These are phyloP conservation scores for Diplodus puntazzo DNA, from an alignment of 2,797 vertebrate genomes.

Conservation along the genomic window DNA sequence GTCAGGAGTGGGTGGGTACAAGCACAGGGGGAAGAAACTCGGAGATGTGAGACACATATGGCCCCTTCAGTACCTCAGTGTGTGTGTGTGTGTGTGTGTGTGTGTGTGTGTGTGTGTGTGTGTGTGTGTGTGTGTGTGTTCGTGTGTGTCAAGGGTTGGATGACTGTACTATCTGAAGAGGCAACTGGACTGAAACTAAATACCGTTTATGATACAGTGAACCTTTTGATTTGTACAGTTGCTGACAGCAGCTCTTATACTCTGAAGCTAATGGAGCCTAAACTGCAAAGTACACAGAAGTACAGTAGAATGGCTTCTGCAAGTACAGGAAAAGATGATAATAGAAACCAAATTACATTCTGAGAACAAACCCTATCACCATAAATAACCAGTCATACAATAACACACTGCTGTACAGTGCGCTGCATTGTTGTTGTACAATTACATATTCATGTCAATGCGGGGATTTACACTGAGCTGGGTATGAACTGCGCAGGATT, in stretches of 20 bases:
- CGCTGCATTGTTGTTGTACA: conserved; percentile 48
- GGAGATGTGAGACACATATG: conserved; percentile 25
- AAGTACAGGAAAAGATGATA: background rate
- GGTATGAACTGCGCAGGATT: conserved; percentile 63
- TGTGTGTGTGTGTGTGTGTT: background rate
- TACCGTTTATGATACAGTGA: conserved; percentile 38
- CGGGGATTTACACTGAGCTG: conserved; percentile 47
- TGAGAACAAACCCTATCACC: background rate
- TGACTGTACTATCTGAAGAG: conserved; percentile 23
- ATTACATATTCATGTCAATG: conserved; percentile 48
- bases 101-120: background rate
- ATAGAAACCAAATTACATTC: background rate
- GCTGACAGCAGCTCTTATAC: conserved; percentile 41
- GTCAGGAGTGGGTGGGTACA: conserved; percentile 29
- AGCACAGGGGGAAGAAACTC: conserved; percentile 20
- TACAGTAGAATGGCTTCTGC: conserved; percentile 3
- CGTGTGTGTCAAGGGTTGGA: conserved; percentile 14
- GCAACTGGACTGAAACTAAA: conserved; percentile 45
- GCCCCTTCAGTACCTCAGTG: conserved; percentile 12
- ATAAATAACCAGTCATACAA: background rate
- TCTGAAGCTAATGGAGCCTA: conserved; percentile 38
- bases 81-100: background rate
- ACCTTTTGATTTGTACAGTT: conserved; percentile 51
- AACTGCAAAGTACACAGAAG: conserved; percentile 23
- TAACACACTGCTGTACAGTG: background rate